A percentile compares a stretch with the other conserved stretches of the same genome.
These are phyloP conservation scores for Melieria omissa DNA, from an alignment of 2,888 invertebrate species.

Conservation along the genomic window DNA sequence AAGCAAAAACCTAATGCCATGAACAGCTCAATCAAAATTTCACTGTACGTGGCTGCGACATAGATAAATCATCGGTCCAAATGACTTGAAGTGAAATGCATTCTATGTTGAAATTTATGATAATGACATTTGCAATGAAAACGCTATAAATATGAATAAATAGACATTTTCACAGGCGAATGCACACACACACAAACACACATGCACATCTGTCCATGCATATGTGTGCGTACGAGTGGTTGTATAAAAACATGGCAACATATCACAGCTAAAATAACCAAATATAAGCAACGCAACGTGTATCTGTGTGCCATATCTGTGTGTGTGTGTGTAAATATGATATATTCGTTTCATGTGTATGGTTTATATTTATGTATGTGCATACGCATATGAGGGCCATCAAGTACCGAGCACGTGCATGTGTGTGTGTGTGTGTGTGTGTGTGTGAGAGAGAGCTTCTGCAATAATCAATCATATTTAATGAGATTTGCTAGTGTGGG, in stretches of 20 bases:
- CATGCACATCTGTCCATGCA: slow-evolving; percentile 8
- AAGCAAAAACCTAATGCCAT: too few species aligned
- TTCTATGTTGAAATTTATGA: slow-evolving; percentile 19
- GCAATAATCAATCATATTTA: slow-evolving; percentile 37
- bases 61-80: not conserved
- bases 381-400: not conserved
- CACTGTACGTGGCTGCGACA: too few species aligned
- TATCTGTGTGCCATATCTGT: slow-evolving; percentile 25
- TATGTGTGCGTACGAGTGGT: not conserved
- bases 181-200: slow-evolving; percentile 24
- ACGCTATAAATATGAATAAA: slow-evolving; percentile 10
- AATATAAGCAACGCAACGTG: slow-evolving; percentile 11
- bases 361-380: not conserved
- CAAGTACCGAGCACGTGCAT: not conserved
- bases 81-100: slow-evolving; percentile 3
- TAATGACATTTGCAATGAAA: slow-evolving; percentile 20
- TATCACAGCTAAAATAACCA: not conserved
- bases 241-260: not conserved
- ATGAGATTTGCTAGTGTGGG: slow-evolving; percentile 19
- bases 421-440: not conserved
- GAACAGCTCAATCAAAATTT: too few species aligned
- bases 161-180: slow-evolving; percentile 14
- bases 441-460: not conserved
- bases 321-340: not conserved
- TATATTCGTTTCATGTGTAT: too few species aligned